These are phyloP conservation scores for Drosophila nigricruria DNA, from an alignment of 2,888 invertebrate species.

Conservation along the genomic window DNA sequence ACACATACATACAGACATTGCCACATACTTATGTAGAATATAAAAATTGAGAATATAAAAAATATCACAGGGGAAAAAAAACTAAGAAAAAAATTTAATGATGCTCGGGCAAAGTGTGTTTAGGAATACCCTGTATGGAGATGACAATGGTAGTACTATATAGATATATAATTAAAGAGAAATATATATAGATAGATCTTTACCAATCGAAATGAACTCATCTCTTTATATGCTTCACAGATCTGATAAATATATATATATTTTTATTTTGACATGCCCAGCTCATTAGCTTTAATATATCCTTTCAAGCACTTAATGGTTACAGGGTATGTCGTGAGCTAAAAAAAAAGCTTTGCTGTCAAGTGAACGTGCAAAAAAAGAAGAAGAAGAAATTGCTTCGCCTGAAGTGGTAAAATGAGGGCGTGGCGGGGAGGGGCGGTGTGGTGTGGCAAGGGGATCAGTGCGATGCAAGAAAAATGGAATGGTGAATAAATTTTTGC, in stretches of 20 bases:
- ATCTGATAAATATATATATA: too few species aligned
- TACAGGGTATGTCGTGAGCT: slow-evolving; percentile 29
- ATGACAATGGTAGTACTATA: not conserved
- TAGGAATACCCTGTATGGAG: slow-evolving; percentile 8
- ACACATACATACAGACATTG: slow-evolving; percentile 13
- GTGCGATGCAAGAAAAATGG: not conserved
- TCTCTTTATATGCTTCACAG: not conserved
- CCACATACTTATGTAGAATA: slow-evolving; percentile 52
- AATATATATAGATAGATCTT: not conserved
- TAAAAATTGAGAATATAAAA: slow-evolving; percentile 79
- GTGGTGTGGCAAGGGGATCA: not conserved
- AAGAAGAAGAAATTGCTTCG: slow-evolving; percentile 22
- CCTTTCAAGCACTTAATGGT: not conserved
- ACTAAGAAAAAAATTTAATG: slow-evolving; percentile 15
- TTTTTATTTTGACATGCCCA: too few species aligned
- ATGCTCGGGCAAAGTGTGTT: not conserved
- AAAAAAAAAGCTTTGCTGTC: slow-evolving; percentile 33
- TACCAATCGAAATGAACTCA: too few species aligned
- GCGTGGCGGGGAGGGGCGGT: not conserved
- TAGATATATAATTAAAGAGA: not conserved
- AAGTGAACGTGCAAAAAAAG: slow-evolving; percentile 44
- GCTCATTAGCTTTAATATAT: not conserved
- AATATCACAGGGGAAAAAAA: slow-evolving; percentile 45
- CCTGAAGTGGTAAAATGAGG: slow-evolving; percentile 24
- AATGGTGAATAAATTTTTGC: slow-evolving; percentile 31